Conservation (phyloP, 2,797 vertebrate species). For the Rallus crepitans region DNA sequence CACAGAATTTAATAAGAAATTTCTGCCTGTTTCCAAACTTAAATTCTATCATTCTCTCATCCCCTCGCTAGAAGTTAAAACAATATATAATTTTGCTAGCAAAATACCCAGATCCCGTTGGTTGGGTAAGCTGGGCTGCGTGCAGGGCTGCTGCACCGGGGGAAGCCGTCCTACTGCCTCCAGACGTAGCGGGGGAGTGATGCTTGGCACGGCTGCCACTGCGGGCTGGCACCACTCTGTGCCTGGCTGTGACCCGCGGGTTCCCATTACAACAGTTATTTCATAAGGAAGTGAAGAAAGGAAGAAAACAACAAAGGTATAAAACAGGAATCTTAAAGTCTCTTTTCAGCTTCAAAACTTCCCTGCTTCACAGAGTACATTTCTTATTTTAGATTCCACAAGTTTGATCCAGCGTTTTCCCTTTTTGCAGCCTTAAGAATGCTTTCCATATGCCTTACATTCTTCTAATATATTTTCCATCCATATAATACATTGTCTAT, state of each 20-base stretch:
- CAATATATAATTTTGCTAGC: neutral
- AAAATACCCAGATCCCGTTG: neutral
- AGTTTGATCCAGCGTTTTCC: neutral
- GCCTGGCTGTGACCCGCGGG: neutral
- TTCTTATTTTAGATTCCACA: neutral
- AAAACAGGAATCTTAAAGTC: neutral
- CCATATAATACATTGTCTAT: neutral
- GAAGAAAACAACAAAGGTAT: neutral
- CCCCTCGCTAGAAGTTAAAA: neutral
- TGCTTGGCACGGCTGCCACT: fast-evolving
- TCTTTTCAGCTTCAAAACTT: neutral
- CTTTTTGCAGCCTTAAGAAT: slow-evolving; percentile 2
- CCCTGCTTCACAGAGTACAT: neutral
- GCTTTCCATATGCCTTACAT: slow-evolving; percentile 43
- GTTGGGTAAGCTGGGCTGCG: neutral
- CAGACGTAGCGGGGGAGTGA: neutral
- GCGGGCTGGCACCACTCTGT: neutral
- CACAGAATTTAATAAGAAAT: neutral
- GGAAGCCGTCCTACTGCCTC: neutral
- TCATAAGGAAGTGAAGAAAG: neutral
- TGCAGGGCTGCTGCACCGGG: neutral
- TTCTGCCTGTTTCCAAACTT: neutral
- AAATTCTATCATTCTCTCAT: neutral
- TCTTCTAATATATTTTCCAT: slow-evolving; percentile 24
- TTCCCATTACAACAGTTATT: neutral